Percentiles rank a stretch among this genome's conserved stretches.
phyloP scores from a whole-genome alignment of 2,113 vertebrate genomes.

The Dipodomys merriami region DNA sequence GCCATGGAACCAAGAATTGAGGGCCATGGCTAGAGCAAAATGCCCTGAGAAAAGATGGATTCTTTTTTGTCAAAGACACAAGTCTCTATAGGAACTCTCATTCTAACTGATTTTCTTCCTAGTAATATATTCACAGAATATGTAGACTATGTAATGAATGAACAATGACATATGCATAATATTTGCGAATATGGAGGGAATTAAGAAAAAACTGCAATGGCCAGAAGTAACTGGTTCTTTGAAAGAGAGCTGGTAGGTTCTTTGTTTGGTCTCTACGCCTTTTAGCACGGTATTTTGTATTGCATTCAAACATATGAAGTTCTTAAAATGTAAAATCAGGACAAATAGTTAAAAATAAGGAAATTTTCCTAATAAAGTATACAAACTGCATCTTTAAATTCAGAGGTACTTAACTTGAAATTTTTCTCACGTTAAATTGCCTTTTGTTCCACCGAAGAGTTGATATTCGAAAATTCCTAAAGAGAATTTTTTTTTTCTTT shows the following conservation, averaged over 20 bases:
- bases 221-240: not conserved
- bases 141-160: not conserved
- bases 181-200: not conserved
- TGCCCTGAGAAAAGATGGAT: too few relatives aligned
- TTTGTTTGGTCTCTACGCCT: not conserved
- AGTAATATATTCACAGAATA: not conserved
- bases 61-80: not conserved
- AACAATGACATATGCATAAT: not conserved
- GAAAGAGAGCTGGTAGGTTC: not conserved
- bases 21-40: not conserved
- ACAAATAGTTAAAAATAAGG: not conserved
- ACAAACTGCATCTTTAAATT: not conserved
- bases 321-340: not conserved
- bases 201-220: not conserved
- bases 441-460: not conserved
- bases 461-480: not conserved
- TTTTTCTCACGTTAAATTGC: not conserved
- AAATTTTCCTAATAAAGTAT: not conserved
- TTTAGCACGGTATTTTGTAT: not conserved
- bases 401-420: not conserved
- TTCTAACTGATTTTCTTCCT: not conserved
- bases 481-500: not conserved
- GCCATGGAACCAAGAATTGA: not conserved
- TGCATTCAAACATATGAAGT: not conserved
- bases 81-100: accelerated